Evolutionary conservation across 1,140 invertebrate genomes (phyloP), one percentile per base, ranked within the genome.

Genomic region (Drosophila repletoides): DNA sequence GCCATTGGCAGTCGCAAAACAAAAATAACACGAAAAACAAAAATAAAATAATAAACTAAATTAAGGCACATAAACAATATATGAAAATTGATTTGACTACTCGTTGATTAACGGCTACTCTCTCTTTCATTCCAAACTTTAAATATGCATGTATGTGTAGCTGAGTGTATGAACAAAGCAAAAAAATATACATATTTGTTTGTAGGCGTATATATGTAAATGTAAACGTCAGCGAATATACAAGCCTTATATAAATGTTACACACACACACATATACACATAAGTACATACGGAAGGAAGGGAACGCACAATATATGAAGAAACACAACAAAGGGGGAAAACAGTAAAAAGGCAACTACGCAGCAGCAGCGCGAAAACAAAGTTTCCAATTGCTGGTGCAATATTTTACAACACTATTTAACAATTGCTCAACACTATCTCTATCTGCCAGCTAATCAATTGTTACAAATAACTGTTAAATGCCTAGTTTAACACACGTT

Each of bases 351-450:
- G 9, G n/a, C 51, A 56, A 70, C 67, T 65, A 58, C 67, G 67
- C 67, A 70, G 52, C 48, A 40, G 67, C 67, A 70, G 52, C 48
- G 46, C 66, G 46, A 70, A 70, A 74, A 46, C 64, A 55, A 34
- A 64, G 51, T 70, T 60, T 68, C 49, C 58, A 68, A 68, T 59
- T 56, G 40, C 48, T 43, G 12, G 17, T 28, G 12, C 22, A 64
- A 51, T 28, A 74, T 68, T 65, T 40, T 38, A 15, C 76, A 80
- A 71, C 76, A 74, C 71, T 74, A 7, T 5, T 34, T 26, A 21
- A 15, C n/a, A n/a, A 38, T 33, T 55, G 38, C 9, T 28, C n/a
- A 55, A 43, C 52, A 51, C 28, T 63, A 46, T n/a, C 33, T 14
- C 28, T 19, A 38, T 26, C 49, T 63, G 63, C 63, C 63, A 66